Conservation (phyloP, 2,797 vertebrate species). For the Sebastes minor region DNA sequence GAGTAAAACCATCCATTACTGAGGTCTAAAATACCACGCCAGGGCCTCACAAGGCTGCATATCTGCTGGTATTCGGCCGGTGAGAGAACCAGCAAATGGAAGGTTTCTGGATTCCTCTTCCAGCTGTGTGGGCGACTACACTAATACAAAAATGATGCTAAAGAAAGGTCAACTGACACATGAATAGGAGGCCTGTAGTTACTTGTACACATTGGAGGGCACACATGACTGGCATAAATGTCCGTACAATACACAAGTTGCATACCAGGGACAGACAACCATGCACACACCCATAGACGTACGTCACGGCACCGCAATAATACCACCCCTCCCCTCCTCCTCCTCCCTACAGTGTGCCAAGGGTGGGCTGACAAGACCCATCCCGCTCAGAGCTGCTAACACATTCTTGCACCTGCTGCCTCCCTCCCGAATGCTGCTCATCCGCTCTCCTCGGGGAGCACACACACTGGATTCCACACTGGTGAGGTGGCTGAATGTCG, state of each 20-base stretch:
- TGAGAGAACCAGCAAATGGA: constrained; percentile 56
- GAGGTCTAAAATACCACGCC: constrained; percentile 72
- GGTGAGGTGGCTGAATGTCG: constrained; percentile 69
- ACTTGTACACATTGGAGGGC: constrained; percentile 24
- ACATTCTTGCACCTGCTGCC: constrained; percentile 78
- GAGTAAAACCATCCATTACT: constrained; percentile 71
- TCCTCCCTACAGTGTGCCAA: constrained; percentile 44
- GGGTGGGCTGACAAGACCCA: constrained; percentile 67
- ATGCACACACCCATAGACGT: constrained; percentile 25
- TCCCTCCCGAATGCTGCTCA: constrained; percentile 58
- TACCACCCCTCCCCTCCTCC: background rate
- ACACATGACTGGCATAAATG: constrained; percentile 28
- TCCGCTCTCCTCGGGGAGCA: constrained; percentile 53
- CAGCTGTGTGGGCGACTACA: constrained; percentile 52
- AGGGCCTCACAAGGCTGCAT: constrained; percentile 55
- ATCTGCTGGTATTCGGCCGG: constrained; percentile 53
- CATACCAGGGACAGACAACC: constrained; percentile 20
- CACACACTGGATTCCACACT: constrained; percentile 65
- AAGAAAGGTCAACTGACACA: constrained; percentile 48
- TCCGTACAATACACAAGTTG: background rate
- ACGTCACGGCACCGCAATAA: constrained; percentile 6
- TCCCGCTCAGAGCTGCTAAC: constrained; percentile 66
- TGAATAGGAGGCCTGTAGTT: constrained; percentile 19
- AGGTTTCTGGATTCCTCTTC: constrained; percentile 55
- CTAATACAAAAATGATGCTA: constrained; percentile 27